These are phyloP conservation scores for Phalangium opilio DNA, from an alignment of 2,888 invertebrate genomes.

Conservation along the genomic window DNA sequence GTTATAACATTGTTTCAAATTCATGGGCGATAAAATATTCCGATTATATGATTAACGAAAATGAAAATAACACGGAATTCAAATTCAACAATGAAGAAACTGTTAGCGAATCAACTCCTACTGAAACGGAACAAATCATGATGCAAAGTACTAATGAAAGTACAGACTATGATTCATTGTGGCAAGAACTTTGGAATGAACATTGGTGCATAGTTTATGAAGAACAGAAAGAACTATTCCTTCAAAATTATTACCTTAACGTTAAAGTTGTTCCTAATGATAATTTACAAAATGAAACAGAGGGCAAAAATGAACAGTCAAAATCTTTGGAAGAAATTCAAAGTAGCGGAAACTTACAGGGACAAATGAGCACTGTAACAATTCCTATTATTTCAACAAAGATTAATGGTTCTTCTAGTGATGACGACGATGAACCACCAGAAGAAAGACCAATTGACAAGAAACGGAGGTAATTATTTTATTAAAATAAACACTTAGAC, in stretches of 20 bases:
- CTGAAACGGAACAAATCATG: neutral
- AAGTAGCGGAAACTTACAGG: no score
- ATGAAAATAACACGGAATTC: neutral
- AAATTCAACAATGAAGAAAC: neutral
- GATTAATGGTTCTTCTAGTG: neutral
- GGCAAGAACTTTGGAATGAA: slow-evolving; percentile 1
- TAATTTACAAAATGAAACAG: no score
- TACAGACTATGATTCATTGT: neutral
- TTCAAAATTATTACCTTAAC: neutral
- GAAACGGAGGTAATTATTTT: slow-evolving; percentile 11
- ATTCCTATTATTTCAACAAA: neutral
- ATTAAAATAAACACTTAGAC: neutral
- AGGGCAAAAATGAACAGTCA: no score
- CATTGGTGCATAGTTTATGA: slow-evolving; percentile 1
- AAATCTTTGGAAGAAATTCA: no score
- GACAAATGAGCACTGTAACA: neutral
- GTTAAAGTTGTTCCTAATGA: no score
- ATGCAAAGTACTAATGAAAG: neutral
- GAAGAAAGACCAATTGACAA: slow-evolving; percentile 10
- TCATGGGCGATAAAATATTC: neutral
- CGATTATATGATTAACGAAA: neutral
- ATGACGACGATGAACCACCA: slow-evolving; percentile 14
- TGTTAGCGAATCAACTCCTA: no score
- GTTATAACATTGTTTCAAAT: neutral
- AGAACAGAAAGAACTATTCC: neutral